Base-by-base conservation (phyloP, 2,888 invertebrate genomes). In the Drosophila falleni region DNA sequence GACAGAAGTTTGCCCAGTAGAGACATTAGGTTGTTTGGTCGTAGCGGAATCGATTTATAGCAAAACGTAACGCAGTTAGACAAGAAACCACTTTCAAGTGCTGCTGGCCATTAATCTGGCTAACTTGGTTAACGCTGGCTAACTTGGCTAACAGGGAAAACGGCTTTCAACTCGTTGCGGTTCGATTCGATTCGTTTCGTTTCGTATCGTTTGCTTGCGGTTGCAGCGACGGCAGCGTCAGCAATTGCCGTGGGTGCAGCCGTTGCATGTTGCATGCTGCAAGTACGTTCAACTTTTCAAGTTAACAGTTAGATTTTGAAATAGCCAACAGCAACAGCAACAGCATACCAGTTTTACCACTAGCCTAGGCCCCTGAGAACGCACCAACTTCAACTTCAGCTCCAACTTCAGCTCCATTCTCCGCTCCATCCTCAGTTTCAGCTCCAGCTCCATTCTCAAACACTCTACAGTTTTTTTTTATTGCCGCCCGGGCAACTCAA, bases 221-320 rank as follows among this genome's bases (percentile, higher is more conserved):
- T 64, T 67, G 16, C 35, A 60, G 59, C 51, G 23, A 3, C 26
- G 13, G 37, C 37, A 50, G 60, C 44, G 26, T 62, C 53, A 42
- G 53, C 54, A 54, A 51, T 78, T 78, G 85, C 88, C 88, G 85
- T 87, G 88, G 85, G 86, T 85, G 88, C 88, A 86, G 88, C 83
- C 64, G 77, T 77, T 79, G 81, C 85, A 84, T 84, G 87, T 83
- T 85, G 86, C 86, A 85, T 89, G 85, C 84, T 77, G 87, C 86
- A 74, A 87, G 86, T 86, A 89, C 86, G 88, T 86, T 86, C 86
- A 86, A 89, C 86, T 86, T 87, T 87, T 89, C 85, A 76, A 82
- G 88, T 87, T 79, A 89, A 87, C 87, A 89, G 89, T 87, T 87
- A 87, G 89, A 89, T 89, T 89, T 87, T 83, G 84, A 87, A 86